Base-by-base conservation (phyloP, 2,888 invertebrate species). In the Melipona bicolor region DNA sequence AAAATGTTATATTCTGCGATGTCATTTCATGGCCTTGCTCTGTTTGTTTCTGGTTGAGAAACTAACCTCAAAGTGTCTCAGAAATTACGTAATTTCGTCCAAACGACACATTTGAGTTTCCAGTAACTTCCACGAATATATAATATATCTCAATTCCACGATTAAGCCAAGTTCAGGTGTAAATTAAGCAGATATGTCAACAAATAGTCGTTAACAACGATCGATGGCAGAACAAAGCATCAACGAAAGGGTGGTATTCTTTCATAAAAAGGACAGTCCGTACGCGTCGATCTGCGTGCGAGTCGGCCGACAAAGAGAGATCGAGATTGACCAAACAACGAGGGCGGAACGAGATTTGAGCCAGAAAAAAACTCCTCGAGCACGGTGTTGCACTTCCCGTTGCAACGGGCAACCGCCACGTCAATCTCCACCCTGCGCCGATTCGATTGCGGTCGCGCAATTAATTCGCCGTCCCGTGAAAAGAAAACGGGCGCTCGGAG, bases 391-490 rank as follows among this genome's bases (percentile, higher is more conserved):
- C 43, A 59, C 54, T 59, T 59, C 24, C 43, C 21, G 49, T 79
- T 62, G 68, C 73, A 50, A 64, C 68, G 21, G 15, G 21, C 13
- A 43, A 15, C 36, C 67, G 36, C 54, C 61, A 80, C 73, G 80
- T 81, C 73, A 81, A 81, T 81, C 81, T 79, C 54, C 21, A 36
- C 32, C 68, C 80, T 68, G 72, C 62, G 61, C 68, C n/a, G 67
- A 73, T 81, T 69, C 62, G 79, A 81, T 82, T 81, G 81, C 81
- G 56, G 24, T 36, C 81, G 36, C 19, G 64, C 81, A 70, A 82
- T 80, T 74, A 81, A 80, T 82, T 81, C 69, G 69, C 32, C 32
- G 61, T 19, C 54, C 24, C n/a, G 15, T n/a, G 68, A 69, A 62
- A 73, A 56, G 43, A 43, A 43, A 43, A 43, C 43, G 43, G 43